Conservation (phyloP, 2,113 vertebrate genomes). For the Rattus norvegicus region DNA sequence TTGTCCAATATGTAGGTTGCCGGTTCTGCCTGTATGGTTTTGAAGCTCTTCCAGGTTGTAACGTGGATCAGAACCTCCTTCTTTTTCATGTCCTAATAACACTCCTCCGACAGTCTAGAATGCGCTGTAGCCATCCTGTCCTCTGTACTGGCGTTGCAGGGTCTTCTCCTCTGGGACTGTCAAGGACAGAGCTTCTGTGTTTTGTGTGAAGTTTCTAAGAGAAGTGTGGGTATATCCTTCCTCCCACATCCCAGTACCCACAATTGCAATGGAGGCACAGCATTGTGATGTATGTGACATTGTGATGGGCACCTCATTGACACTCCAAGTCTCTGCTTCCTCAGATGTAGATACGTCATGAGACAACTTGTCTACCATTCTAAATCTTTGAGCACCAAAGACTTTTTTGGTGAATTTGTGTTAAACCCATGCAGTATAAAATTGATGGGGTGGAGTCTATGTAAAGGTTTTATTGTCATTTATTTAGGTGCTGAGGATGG, state of each 20-base stretch:
- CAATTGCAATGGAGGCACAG: neutral
- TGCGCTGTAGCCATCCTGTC: rapidly evolving
- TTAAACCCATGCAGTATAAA: neutral
- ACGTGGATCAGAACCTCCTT: no score
- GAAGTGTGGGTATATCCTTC: neutral
- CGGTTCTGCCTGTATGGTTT: neutral
- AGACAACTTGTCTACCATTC: neutral
- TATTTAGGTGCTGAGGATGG: neutral
- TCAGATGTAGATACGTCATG: neutral
- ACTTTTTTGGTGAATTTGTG: neutral
- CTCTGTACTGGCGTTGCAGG: neutral
- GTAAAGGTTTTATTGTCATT: neutral
- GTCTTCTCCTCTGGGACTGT: neutral
- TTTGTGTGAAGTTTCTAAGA: neutral
- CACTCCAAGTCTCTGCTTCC: neutral
- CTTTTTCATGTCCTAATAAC: neutral
- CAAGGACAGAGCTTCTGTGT: neutral
- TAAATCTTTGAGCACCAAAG: neutral
- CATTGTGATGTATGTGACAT: no score
- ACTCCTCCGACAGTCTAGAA: neutral
- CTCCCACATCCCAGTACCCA: neutral
- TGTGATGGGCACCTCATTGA: neutral
- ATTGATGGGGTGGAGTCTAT: neutral
- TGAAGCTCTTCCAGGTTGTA: no score
- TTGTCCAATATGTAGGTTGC: no score